Percentiles rank a stretch among this genome's conserved stretches.
phyloP scores from a whole-genome alignment of 2,113 vertebrate species.

The Gallinago paraguaiae region DNA sequence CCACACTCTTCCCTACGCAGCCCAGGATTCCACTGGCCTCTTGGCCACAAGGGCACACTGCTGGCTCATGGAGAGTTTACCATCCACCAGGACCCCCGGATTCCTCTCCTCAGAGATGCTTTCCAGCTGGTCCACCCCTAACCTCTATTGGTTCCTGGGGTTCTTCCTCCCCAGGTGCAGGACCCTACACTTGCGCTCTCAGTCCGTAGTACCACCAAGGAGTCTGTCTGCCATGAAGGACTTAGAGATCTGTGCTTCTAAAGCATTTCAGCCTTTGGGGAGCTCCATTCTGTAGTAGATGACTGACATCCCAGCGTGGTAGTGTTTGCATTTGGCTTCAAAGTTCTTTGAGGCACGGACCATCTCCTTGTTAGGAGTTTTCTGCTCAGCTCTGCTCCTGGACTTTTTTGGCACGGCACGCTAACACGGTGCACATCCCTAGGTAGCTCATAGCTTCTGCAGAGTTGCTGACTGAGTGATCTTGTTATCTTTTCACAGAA shows the following conservation, averaged over 20 bases:
- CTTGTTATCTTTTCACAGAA: constrained; percentile 78
- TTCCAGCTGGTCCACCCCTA: too few relatives aligned
- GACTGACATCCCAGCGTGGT: not conserved
- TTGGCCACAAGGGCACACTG: too few relatives aligned
- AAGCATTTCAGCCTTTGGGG: not conserved
- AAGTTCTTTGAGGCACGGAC: not conserved
- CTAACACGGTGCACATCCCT: rapidly evolving
- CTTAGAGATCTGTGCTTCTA: not conserved
- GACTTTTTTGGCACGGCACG: not conserved
- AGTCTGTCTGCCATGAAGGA: not conserved
- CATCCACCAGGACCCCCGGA: too few relatives aligned
- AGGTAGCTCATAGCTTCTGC: not conserved
- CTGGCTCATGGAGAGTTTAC: too few relatives aligned
- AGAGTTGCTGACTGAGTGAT: not conserved
- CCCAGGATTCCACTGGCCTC: too few relatives aligned
- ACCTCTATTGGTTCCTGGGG: too few relatives aligned
- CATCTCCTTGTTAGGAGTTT: not conserved
- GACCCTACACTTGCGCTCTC: too few relatives aligned
- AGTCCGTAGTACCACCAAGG: not conserved
- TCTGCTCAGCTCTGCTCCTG: not conserved
- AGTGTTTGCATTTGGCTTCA: not conserved
- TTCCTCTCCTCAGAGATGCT: too few relatives aligned
- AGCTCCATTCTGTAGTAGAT: not conserved
- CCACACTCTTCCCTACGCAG: too few relatives aligned
- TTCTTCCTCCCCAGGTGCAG: too few relatives aligned